Base-by-base conservation (phyloP, 2,888 invertebrate genomes). In the Pyrrhosoma nymphula region DNA sequence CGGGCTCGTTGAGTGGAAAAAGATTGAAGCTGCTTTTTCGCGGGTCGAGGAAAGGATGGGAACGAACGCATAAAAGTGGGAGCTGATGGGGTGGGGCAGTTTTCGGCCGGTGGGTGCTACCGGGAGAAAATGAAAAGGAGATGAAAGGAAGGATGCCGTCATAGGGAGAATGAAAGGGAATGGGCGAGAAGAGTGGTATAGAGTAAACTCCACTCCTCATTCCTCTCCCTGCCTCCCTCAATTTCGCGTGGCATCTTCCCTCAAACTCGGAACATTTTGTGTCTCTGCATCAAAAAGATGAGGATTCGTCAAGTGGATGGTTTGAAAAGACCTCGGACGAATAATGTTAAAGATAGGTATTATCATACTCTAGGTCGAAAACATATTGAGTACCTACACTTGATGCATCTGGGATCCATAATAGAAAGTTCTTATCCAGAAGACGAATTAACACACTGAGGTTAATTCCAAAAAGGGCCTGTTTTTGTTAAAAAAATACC, bases 161-260 rank as follows among this genome's bases (percentile, higher is more conserved):
- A 60, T 30, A 4, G 82, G 14, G 82, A 82, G 82, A 82, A 82
- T 82, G 35, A 82, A 82, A 82, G 82, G 82, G 35, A 82, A 60
- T 60, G 30, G 82, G 12, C 0, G 82, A 35, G 82, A 12, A 35
- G 69, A n/a, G 69, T 23, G 69, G 26, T 26, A n/a, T 60, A 14
- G 60, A 26, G 82, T 12, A 82, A 14, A 14, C 30, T 82, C 82
- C 18, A 60, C 82, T 82, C 82, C 47, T 47, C 47, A 47, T 47
- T 82, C 30, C 82, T 69, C n/a, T 69, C 1, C 20, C n/a, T 26
- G 12, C n/a, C 69, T n/a, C 69, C 26, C 30, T 35, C 82, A 14
- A 12, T 82, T 82, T 82, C 82, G 35, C 82, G n/a, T 82, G 14
- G 82, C 82, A 35, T 82, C 82, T 82, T 82, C 82, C 82, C 82